Evolutionary conservation across 2,113 vertebrate species (phyloP).

Genomic region (Potamarius usumacintae): DNA sequence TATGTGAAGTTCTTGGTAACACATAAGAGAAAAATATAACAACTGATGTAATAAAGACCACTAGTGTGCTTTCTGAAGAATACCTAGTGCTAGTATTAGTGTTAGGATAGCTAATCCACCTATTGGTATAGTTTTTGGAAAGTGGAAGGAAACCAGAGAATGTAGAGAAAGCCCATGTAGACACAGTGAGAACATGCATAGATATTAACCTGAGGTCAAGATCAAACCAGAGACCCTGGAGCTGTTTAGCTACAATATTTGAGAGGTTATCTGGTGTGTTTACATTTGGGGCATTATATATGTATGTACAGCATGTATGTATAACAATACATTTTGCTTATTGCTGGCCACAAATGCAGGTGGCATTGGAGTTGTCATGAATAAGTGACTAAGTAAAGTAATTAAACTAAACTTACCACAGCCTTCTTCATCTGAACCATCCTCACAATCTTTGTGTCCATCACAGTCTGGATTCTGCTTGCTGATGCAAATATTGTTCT

Average conservation of each 20-base stretch:
- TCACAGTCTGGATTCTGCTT: constrained; percentile 91
- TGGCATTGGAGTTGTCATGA: background rate
- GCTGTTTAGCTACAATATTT: background rate
- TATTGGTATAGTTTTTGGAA: background rate
- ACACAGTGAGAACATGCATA: background rate
- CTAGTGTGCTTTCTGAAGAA: background rate
- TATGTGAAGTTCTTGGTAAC: too few species aligned
- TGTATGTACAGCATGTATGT: background rate
- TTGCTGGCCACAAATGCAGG: background rate
- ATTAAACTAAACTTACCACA: constrained; percentile 74
- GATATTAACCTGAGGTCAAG: background rate
- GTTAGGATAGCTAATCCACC: background rate
- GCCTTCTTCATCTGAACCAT: constrained; percentile 82
- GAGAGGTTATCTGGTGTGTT: background rate
- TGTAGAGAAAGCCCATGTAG: background rate
- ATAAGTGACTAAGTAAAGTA: background rate
- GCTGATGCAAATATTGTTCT: constrained; percentile 73
- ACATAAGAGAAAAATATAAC: background rate
- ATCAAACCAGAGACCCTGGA: background rate
- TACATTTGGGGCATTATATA: background rate
- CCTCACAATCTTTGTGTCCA: constrained; percentile 77
- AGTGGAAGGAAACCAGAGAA: background rate
- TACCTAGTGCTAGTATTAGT: background rate
- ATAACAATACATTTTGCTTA: background rate
- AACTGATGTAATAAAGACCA: background rate